Evolutionary conservation across 2,888 invertebrate genomes (phyloP).

Genomic region (Drosophila basisetae): DNA sequence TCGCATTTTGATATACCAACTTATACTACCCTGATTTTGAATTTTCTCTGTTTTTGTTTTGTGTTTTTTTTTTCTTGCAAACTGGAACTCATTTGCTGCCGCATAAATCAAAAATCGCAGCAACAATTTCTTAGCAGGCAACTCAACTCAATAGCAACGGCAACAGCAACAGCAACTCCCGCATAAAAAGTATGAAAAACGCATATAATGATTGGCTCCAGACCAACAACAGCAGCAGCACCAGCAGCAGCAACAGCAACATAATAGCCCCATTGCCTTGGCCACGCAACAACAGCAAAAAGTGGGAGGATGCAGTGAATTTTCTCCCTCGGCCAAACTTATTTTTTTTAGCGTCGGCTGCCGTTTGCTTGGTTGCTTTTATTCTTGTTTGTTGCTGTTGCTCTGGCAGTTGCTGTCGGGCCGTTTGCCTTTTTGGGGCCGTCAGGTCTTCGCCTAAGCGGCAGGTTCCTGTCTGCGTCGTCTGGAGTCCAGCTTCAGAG

Average conservation of each 20-base stretch:
- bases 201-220: slow-evolving; percentile 78
- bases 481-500: slow-evolving; percentile 61
- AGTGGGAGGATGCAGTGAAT: slow-evolving; percentile 84
- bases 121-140: slow-evolving; percentile 44
- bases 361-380: slow-evolving; percentile 41
- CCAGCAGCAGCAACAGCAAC: slow-evolving; percentile 47
- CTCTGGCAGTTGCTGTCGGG: slow-evolving; percentile 60
- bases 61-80: slow-evolving; percentile 4
- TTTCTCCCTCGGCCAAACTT: slow-evolving; percentile 69
- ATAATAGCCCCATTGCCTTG: slow-evolving; percentile 67
- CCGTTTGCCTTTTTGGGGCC: slow-evolving; percentile 81
- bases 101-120: slow-evolving; percentile 78
- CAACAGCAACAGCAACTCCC: slow-evolving; percentile 70
- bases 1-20: slow-evolving; percentile 68
- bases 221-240: slow-evolving; percentile 52
- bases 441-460: slow-evolving; percentile 79
- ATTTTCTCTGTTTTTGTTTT: slow-evolving; percentile 26
- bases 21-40: slow-evolving; percentile 32
- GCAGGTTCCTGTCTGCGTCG: slow-evolving; percentile 75
- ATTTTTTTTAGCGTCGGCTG: slow-evolving; percentile 60
- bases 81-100: slow-evolving; percentile 71
- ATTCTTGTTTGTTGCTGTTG: slow-evolving; percentile 41
- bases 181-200: slow-evolving; percentile 78
- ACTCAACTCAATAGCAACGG: slow-evolving; percentile 33
- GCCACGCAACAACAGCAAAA: slow-evolving; percentile 72